These are phyloP conservation scores for Furcula furcula DNA, from an alignment of 2,888 invertebrate genomes.

Conservation along the genomic window DNA sequence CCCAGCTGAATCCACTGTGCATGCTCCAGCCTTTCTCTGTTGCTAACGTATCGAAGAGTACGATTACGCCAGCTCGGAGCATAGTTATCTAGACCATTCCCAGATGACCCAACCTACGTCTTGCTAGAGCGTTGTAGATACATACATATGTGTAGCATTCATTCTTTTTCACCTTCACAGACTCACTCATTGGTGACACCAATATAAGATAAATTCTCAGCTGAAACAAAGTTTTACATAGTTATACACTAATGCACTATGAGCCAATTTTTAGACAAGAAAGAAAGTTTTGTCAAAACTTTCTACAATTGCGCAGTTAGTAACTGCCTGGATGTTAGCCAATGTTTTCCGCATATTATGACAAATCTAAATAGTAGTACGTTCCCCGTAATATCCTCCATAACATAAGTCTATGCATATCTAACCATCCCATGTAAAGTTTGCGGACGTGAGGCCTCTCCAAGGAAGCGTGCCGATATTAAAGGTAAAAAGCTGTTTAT, in stretches of 20 bases:
- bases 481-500: constrained; percentile 77
- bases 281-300: constrained; percentile 19
- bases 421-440: constrained; percentile 10
- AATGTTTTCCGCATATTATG: constrained; percentile 16
- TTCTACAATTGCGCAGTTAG: constrained; percentile 17
- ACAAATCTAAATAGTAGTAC: constrained; percentile 14
- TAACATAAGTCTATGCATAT: neutral
- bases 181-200: too few relatives aligned
- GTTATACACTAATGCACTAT: neutral
- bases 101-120: too few relatives aligned
- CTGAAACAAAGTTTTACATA: neutral
- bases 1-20: too few relatives aligned
- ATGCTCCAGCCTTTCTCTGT: too few relatives aligned
- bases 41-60: too few relatives aligned
- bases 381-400: constrained; percentile 6
- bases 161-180: too few relatives aligned
- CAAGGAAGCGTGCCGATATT: constrained; percentile 52
- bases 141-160: too few relatives aligned
- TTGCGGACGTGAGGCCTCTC: constrained; percentile 35
- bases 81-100: too few relatives aligned
- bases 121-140: too few relatives aligned
- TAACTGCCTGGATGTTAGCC: constrained; percentile 19
- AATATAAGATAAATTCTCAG: neutral
- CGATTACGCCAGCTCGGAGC: too few relatives aligned
- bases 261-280: constrained; percentile 1